Evolutionary conservation across 2,797 vertebrate species (phyloP).

Genomic region (Chaetodon trifasciatus): DNA sequence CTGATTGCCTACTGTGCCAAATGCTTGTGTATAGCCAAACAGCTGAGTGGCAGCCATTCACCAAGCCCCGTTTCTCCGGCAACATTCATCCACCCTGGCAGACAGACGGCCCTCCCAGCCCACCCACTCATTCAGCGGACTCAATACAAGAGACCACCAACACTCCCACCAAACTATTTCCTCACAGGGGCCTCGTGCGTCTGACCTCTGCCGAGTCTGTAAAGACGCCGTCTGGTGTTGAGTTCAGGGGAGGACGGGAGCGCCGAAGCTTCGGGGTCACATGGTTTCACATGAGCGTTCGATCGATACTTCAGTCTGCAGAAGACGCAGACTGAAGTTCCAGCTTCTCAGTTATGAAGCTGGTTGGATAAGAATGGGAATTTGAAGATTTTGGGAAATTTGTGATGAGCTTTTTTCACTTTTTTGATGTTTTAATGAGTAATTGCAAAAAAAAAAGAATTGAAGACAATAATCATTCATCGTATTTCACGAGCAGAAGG

Average conservation of each 20-base stretch:
- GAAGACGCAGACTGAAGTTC: not conserved
- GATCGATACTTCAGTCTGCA: not conserved
- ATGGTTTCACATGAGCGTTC: not conserved
- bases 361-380: not conserved
- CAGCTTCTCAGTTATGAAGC: not conserved
- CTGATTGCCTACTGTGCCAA: conserved; percentile 30
- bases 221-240: conserved; percentile 1
- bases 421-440: not conserved
- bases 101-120: conserved; percentile 49
- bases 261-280: not conserved
- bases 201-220: conserved; percentile 29
- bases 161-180: conserved; percentile 45
- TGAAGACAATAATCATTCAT: no score
- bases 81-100: conserved; percentile 48
- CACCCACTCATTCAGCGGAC: conserved; percentile 63
- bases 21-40: conserved; percentile 59
- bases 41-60: conserved; percentile 73
- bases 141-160: conserved; percentile 63
- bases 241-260: conserved; percentile 28
- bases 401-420: no score
- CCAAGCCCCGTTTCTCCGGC: conserved; percentile 53
- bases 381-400: not conserved
- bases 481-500: not conserved
- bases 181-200: conserved; percentile 20
- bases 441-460: not conserved